Base-by-base conservation (phyloP, 2,113 vertebrate genomes). In the Grus americana region DNA sequence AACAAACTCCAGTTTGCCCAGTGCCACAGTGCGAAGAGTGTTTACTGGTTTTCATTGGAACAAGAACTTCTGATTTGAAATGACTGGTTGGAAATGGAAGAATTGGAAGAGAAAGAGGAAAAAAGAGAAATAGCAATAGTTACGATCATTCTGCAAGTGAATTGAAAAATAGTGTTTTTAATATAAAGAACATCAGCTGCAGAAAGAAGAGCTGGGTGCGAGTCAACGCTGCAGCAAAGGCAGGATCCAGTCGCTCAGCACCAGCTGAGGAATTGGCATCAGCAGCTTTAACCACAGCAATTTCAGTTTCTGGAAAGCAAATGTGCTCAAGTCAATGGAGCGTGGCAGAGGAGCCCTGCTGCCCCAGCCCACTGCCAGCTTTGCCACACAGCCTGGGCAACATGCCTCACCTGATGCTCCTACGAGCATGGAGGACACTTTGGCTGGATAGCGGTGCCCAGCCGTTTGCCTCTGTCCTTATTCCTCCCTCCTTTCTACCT, bases 1-100 rank as follows among this genome's bases (percentile, higher is more conserved):
- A 98, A 95, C 99, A 99, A 40, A 99, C 99, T 72, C 99, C 98
- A 17, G 99, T 99, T 95, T 99, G 99, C 50, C 98, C 96, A 1
- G 96, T 62, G 71, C 98, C 97, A 79, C 97, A 98, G 90, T 98
- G 98, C 12, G 98, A 97, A 1, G 98, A 97, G 63, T 98, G 98
- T 88, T 98, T 98, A 14, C 97, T 82, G 22, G 97, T 88, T 92
- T 98, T 99, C 72, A 97, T 59, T 16, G 98, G 97, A 65, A 98
- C 98, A 58, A 98, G 95, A 66, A 98, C 97, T 87, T 98, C 98
- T 22, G 98, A 96, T 68, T 98, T 98, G 86, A 97, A 98, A 21
- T 98, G 98, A 21, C 99, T 99, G 96, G 50, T 72, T 66, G n/a
- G 66, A 54, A 83, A 86, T 2, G 30, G 55, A 67, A n/a, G 66